Base-by-base conservation (phyloP, 30 jellyfish, hydroid and myxozoan species). In the Hydra vulgaris region DNA sequence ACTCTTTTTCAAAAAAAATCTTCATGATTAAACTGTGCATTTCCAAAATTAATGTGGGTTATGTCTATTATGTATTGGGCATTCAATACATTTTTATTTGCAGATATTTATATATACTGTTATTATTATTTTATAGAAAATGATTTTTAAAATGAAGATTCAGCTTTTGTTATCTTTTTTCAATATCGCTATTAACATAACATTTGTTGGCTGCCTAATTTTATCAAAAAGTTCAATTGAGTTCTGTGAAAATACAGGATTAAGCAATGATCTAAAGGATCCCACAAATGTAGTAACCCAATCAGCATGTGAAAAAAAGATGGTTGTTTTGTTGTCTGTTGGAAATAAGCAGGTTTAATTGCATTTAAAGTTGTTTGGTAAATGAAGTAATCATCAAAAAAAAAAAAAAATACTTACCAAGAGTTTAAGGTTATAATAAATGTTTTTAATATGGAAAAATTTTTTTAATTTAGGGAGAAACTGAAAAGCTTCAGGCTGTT, bases 401-500 rank as follows among this genome's bases (percentile, higher is more conserved):
- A 40, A 40, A 3, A 40, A 40, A 40, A 40, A 40, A 40, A 5
- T 40, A 12, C 12, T 40, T 40, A 40, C 12, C 61, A 40, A 40
- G 5, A 40, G 12, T 12, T 40, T 40, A 12, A 3, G 61, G 5
- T 5, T 40, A 3, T 5, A 40, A 3, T 40, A 40, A 40, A 40
- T 3, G 8, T 12, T 3, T 40, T 40, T 40, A 3, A 40, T n/a
- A n/a, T n/a, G 61, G 8, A 40, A 40, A 40, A 3, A 3, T 40
- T 40, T 40, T 40, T 5, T 40, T 40, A 3, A 12, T 40, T 40
- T 40, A 85, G 93, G 74, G 74, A 20, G 89, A 52, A 1, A 85
- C 95, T 52, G 95, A 85, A 73, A 85, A 80, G 81, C 56, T 85
- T 8, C 70, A 79, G n/a, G 95, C 95, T 25, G 81, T 80, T 26